phyloP scores from a whole-genome alignment of 2,888 invertebrate genomes.

The Drosophila mimica region DNA sequence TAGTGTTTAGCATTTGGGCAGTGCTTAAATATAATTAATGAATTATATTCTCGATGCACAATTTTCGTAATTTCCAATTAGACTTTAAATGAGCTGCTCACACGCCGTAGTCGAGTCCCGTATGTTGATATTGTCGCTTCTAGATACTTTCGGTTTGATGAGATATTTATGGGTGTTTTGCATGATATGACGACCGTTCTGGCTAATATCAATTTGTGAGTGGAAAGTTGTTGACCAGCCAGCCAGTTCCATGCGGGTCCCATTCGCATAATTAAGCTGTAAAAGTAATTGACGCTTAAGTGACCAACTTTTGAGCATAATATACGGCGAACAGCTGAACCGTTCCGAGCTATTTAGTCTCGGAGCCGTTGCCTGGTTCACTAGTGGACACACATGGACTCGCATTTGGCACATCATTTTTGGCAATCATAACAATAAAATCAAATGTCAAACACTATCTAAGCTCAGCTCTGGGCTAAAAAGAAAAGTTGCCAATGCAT shows the following conservation, averaged over 20 bases:
- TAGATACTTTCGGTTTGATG: conserved; percentile 39
- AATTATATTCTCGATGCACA: conserved; percentile 42
- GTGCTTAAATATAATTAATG: conserved; percentile 62
- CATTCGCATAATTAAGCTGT: conserved; percentile 75
- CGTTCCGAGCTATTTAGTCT: neutral
- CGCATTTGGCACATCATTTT: conserved; percentile 77
- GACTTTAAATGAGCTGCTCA: conserved; percentile 56
- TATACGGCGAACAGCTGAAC: conserved; percentile 46
- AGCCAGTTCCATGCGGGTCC: conserved; percentile 43
- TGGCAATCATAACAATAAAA: conserved; percentile 76
- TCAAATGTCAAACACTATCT: conserved; percentile 71
- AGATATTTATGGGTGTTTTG: conserved; percentile 63
- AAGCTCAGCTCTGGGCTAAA: conserved; percentile 28
- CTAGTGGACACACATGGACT: conserved; percentile 17
- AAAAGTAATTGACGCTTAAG: conserved; percentile 75
- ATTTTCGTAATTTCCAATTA: conserved; percentile 15
- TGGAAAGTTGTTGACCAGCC: conserved; percentile 22
- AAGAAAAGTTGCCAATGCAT: conserved; percentile 77
- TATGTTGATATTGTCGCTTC: conserved; percentile 19
- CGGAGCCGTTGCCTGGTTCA: neutral
- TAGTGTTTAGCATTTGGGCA: neutral
- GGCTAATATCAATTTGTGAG: conserved; percentile 17
- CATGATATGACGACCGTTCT: conserved; percentile 58
- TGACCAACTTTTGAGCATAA: conserved; percentile 73
- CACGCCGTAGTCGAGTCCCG: conserved; percentile 34